phyloP scores from a whole-genome alignment of 1,140 invertebrate genomes.

The Cotesia chilonis region DNA sequence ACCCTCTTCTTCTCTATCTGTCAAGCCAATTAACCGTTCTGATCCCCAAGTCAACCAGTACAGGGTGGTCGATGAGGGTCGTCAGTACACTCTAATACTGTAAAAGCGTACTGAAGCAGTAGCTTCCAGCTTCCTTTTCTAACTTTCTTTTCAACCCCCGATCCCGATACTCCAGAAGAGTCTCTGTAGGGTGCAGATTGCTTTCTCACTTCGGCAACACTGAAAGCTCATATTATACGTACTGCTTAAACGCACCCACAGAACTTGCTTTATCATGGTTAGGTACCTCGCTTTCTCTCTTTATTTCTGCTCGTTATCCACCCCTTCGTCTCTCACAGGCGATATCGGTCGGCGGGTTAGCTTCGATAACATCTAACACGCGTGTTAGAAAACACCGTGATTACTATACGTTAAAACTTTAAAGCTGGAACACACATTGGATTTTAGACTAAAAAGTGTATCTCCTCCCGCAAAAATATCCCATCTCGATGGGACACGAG shows the following conservation, averaged over 20 bases:
- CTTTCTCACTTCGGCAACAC: constrained; percentile 13
- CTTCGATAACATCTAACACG: constrained; percentile 12
- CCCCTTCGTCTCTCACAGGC: background rate
- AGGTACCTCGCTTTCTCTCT: constrained; percentile 1
- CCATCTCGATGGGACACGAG: too few relatives aligned
- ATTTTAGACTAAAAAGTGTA: constrained; percentile 5
- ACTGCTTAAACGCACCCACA: constrained; percentile 7
- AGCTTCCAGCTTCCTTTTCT: constrained; percentile 14
- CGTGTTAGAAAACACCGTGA: background rate
- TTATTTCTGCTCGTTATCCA: constrained; percentile 1
- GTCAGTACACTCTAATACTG: background rate
- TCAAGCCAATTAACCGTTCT: constrained; percentile 60
- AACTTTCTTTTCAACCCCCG: background rate
- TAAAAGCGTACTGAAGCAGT: background rate
- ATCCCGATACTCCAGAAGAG: background rate
- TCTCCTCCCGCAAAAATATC: constrained; percentile 11
- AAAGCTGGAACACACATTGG: constrained; percentile 9
- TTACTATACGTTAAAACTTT: constrained; percentile 9
- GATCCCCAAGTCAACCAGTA: constrained; percentile 40
- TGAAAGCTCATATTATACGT: background rate
- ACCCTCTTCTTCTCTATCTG: constrained; percentile 61
- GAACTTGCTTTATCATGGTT: constrained; percentile 8
- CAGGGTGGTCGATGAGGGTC: background rate
- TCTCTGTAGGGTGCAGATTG: constrained; percentile 21
- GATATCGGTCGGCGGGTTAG: background rate